phyloP scores from a whole-genome alignment of 2,113 vertebrate species.

The Dasyornis broadbenti region DNA sequence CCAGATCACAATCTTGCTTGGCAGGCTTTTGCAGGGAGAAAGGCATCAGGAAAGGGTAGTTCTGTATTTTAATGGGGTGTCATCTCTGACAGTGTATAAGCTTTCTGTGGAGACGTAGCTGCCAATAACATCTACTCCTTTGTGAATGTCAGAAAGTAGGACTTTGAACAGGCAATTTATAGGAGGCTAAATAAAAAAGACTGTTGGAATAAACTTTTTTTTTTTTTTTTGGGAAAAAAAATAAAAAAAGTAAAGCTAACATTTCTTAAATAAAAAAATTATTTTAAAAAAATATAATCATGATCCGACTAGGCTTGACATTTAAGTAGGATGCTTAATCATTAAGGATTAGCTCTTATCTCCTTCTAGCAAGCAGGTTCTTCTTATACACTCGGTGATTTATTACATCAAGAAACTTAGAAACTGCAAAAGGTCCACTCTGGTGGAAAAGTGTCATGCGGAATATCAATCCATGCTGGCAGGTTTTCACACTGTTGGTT shows the following conservation, averaged over 20 bases:
- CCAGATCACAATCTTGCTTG: constrained; percentile 12
- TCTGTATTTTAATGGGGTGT: neutral
- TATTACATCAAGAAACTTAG: constrained; percentile 81
- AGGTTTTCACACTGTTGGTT: constrained; percentile 87
- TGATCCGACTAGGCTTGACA: constrained; percentile 80
- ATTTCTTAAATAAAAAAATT: constrained; percentile 68
- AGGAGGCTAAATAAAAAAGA: constrained; percentile 20
- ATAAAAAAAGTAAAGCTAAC: constrained; percentile 53
- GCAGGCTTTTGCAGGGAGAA: neutral
- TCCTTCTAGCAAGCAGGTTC: constrained; percentile 83
- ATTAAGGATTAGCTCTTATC: constrained; percentile 80
- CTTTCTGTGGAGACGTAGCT: constrained; percentile 1
- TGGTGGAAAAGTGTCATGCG: constrained; percentile 80
- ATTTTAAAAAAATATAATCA: constrained; percentile 72
- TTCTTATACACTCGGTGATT: constrained; percentile 80
- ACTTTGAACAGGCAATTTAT: constrained; percentile 56
- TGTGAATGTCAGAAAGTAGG: constrained; percentile 39
- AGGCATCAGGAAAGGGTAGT: neutral
- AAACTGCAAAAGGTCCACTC: constrained; percentile 76
- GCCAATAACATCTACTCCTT: constrained; percentile 51
- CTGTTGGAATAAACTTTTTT: constrained; percentile 19
- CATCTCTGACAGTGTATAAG: constrained; percentile 7
- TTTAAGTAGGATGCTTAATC: constrained; percentile 79
- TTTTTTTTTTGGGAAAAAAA: neutral
- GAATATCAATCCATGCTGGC: constrained; percentile 86